Evolutionary conservation across 92 coral and sea anemone species (phyloP).

Genomic region (Bergia puertoricense): DNA sequence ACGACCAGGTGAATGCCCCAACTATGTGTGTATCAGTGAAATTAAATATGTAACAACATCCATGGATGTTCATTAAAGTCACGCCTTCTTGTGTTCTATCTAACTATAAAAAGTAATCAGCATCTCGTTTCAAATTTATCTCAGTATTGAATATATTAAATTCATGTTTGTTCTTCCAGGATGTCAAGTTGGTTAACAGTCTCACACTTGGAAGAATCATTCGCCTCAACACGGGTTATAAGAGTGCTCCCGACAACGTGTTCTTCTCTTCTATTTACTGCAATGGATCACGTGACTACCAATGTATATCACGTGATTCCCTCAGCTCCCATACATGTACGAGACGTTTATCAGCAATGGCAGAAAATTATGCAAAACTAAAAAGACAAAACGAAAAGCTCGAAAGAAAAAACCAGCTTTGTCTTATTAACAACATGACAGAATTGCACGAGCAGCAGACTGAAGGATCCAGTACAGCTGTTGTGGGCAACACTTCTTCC

Average conservation of each 20-base stretch:
- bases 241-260: conserved; percentile 70
- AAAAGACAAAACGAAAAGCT: background rate
- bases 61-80: too few species aligned
- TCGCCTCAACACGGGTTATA: conserved; percentile 75
- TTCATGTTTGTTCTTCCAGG: conserved; percentile 50
- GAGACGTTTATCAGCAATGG: background rate
- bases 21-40: background rate
- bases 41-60: background rate
- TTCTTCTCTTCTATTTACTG: conserved; percentile 81
- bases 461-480: background rate
- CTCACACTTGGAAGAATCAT: conserved; percentile 78
- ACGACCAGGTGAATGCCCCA: too few species aligned
- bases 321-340: background rate
- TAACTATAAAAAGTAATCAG: background rate
- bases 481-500: background rate
- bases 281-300: conserved; percentile 60
- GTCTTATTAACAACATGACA: conserved; percentile 3
- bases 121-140: background rate
- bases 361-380: background rate
- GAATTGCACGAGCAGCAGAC: background rate
- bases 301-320: conserved; percentile 59
- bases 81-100: background rate
- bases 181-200: conserved; percentile 67
- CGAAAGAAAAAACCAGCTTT: background rate
- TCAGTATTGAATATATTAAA: background rate